phyloP scores from a whole-genome alignment of 2,113 vertebrate genomes.

The Pteronura brasiliensis region DNA sequence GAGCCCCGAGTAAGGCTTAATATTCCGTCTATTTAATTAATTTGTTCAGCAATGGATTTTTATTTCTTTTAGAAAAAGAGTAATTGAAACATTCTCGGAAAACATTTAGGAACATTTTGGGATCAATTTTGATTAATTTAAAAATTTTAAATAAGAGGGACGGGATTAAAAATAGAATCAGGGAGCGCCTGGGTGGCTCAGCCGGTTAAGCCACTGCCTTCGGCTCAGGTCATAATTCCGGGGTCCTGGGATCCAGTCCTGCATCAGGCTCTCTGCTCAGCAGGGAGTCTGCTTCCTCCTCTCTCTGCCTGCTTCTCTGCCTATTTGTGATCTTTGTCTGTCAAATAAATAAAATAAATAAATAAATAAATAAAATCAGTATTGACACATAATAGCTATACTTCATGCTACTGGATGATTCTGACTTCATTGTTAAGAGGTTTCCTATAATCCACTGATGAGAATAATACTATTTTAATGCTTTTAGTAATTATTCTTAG shows the following conservation, averaged over 20 bases:
- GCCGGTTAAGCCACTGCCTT: too few relatives aligned
- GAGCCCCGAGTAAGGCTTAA: slow-evolving; percentile 24
- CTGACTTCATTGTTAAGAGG: neutral
- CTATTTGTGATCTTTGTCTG: too few relatives aligned
- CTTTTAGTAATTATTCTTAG: slow-evolving; percentile 20
- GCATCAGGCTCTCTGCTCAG: too few relatives aligned
- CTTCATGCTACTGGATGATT: neutral
- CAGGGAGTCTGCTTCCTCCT: too few relatives aligned
- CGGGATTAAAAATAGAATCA: neutral
- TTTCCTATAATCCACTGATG: neutral
- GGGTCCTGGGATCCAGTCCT: too few relatives aligned
- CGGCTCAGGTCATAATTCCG: too few relatives aligned
- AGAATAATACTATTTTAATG: neutral
- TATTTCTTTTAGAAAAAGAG: slow-evolving; percentile 26
- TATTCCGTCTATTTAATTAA: slow-evolving; percentile 52
- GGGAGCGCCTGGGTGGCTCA: too few relatives aligned
- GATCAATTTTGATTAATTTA: slow-evolving; percentile 6
- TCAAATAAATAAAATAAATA: too few relatives aligned
- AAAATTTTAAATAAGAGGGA: neutral
- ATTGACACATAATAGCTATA: neutral
- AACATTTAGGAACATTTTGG: neutral
- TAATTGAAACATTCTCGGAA: neutral
- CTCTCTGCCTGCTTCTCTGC: too few relatives aligned
- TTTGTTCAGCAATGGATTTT: slow-evolving; percentile 43
- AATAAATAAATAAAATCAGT: neutral